Percentiles rank a stretch among this genome's conserved stretches.
Evolutionary conservation across 2,113 vertebrate genomes (phyloP).

Genomic region (Chaenocephalus aceratus): DNA sequence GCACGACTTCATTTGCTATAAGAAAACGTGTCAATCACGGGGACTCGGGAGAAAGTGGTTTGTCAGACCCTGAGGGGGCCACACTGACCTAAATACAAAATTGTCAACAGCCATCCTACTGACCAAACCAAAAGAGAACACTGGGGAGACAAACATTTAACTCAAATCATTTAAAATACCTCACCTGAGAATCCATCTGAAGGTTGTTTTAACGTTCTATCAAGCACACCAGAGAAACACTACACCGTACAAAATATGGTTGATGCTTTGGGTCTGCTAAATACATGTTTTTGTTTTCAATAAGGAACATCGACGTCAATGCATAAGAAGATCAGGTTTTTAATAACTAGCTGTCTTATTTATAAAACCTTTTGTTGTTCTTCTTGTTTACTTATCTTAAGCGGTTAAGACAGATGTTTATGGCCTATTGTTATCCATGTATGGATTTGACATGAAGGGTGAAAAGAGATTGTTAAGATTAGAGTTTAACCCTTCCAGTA

Average conservation of each 20-base stretch:
- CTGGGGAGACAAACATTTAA: constrained; percentile 66
- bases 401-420: constrained; percentile 46
- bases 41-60: constrained; percentile 80
- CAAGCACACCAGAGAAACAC: not conserved
- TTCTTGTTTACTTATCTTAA: constrained; percentile 18
- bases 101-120: constrained; percentile 79
- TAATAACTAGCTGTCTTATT: constrained; percentile 35
- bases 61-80: constrained; percentile 82
- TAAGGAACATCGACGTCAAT: constrained; percentile 3
- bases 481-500: constrained; percentile 56
- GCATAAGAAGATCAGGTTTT: not conserved
- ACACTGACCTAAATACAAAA: constrained; percentile 86
- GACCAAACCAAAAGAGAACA: constrained; percentile 61
- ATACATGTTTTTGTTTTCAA: not conserved
- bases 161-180: constrained; percentile 38
- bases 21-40: constrained; percentile 83
- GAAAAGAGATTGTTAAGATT: constrained; percentile 58
- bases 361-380: constrained; percentile 52
- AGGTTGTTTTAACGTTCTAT: constrained; percentile 21
- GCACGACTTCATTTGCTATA: constrained; percentile 78
- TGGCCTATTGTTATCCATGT: constrained; percentile 40
- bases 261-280: constrained; percentile 3
- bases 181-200: constrained; percentile 3
- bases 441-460: constrained; percentile 38
- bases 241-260: not conserved